Percentiles rank a stretch among this genome's conserved stretches.
phyloP scores from a whole-genome alignment of 2,797 vertebrate species.

The Platyrinchus mystaceus region DNA sequence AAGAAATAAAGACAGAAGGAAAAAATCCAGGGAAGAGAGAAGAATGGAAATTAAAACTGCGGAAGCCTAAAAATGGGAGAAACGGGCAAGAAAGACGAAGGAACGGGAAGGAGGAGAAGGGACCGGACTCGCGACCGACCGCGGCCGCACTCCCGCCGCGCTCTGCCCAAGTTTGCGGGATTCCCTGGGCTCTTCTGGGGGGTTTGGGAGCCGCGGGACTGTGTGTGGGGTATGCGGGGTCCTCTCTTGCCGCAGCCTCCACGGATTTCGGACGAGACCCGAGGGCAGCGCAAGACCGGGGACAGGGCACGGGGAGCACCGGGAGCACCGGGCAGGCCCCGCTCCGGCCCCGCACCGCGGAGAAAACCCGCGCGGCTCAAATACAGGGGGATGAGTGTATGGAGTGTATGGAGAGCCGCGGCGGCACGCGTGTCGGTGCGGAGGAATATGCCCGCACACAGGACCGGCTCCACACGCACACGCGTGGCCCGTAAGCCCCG shows the following conservation, averaged over 20 bases:
- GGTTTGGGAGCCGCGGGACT: not conserved
- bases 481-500: not conserved
- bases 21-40: not conserved
- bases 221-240: not conserved
- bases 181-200: not conserved
- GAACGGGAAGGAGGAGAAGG: not conserved
- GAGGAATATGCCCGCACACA: rapidly evolving
- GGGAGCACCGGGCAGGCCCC: not conserved
- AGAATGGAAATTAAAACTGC: not conserved
- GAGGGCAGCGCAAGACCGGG: not conserved
- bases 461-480: rapidly evolving
- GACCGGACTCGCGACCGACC: rapidly evolving
- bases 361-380: too few relatives aligned
- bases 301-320: rapidly evolving
- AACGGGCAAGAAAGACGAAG: not conserved
- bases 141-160: not conserved
- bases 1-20: not conserved
- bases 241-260: not conserved
- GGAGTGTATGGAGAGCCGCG: not conserved
- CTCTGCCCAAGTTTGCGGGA: not conserved
- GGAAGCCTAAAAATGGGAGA: not conserved
- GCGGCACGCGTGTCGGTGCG: not conserved
- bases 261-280: not conserved
- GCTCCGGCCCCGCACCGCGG: too few relatives aligned
- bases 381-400: not conserved